Conservation (phyloP, 2,888 invertebrate species). For the Amblyjoppa proteus region DNA sequence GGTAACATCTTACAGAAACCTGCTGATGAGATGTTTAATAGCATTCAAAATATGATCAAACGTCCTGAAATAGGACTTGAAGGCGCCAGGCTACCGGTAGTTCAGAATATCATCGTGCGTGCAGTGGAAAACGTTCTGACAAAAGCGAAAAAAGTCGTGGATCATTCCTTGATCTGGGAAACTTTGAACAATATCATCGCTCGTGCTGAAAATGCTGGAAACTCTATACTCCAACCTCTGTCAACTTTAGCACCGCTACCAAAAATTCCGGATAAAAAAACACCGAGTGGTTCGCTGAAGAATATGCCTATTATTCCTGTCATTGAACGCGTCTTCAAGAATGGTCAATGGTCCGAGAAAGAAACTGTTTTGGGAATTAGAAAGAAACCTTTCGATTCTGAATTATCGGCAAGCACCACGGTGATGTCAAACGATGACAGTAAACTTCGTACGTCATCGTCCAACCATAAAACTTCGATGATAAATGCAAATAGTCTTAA, state of each 20-base stretch:
- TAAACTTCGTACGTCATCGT: not conserved
- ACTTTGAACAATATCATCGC: conserved; percentile 60
- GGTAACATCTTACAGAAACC: not conserved
- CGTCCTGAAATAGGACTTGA: conserved; percentile 70
- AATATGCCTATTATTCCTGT: conserved; percentile 51
- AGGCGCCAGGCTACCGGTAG: conserved; percentile 64
- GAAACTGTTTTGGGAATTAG: conserved; percentile 12
- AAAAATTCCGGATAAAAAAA: not conserved
- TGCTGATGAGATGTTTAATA: conserved; percentile 35
- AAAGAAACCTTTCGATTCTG: not conserved
- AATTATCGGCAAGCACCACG: not conserved
- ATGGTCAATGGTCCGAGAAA: conserved; percentile 59
- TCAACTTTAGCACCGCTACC: not conserved
- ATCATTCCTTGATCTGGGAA: conserved; percentile 68
- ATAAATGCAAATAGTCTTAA: not conserved
- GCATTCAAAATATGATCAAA: conserved; percentile 62
- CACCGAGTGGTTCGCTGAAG: not conserved
- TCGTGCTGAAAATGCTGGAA: conserved; percentile 23
- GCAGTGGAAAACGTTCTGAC: conserved; percentile 71
- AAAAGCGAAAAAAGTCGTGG: conserved; percentile 56
- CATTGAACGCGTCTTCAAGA: conserved; percentile 43
- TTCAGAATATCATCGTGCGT: conserved; percentile 76
- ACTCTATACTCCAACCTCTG: not conserved
- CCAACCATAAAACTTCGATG: not conserved
- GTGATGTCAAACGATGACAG: not conserved